Conservation (phyloP, 2,888 invertebrate genomes). For the Cylindroiulus punctatus region DNA sequence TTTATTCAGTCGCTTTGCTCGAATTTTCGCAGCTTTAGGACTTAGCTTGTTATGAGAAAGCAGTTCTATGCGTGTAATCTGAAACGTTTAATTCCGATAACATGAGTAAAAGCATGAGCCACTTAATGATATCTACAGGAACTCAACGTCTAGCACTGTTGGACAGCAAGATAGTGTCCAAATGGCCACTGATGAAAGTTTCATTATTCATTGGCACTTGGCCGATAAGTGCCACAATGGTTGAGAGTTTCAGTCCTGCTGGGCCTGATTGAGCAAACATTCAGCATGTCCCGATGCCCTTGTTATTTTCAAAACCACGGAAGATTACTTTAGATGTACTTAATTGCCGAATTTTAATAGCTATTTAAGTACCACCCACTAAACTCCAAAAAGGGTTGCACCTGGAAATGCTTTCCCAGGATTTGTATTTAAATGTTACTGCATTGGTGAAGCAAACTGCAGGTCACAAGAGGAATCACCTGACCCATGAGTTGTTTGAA, state of each 20-base stretch:
- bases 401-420: not conserved
- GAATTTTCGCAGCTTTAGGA: no score
- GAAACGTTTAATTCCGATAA: not conserved
- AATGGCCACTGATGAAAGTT: not conserved
- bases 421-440: not conserved
- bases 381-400: not conserved
- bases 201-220: not conserved
- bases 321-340: not conserved
- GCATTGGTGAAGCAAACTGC: not conserved
- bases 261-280: not conserved
- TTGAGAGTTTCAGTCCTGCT: not conserved
- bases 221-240: not conserved
- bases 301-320: not conserved
- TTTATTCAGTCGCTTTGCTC: no score
- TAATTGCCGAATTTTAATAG: not conserved
- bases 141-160: not conserved
- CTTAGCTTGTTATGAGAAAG: no score
- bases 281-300: not conserved
- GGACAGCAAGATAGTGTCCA: not conserved
- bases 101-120: not conserved
- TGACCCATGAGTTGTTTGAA: not conserved
- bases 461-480: not conserved
- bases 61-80: not conserved
- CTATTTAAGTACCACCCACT: not conserved
- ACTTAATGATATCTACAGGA: not conserved